Evolutionary conservation across 1,140 invertebrate genomes (phyloP), one percentile per base, ranked within the genome.

Genomic region (Atopsyche davidsoni): DNA sequence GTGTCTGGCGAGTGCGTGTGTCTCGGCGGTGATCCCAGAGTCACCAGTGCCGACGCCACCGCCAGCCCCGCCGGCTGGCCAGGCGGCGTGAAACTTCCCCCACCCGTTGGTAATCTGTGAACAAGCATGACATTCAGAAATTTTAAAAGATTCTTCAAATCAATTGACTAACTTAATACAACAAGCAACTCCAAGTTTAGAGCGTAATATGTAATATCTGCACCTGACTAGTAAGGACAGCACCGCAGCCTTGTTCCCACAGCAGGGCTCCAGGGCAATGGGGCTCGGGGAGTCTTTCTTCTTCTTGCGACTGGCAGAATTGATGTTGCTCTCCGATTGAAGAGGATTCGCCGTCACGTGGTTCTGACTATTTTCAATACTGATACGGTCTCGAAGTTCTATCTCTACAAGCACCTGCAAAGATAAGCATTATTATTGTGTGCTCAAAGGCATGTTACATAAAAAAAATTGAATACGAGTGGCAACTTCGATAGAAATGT

Each of bases 241-340:
- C 61, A 97, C 89, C 36, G 93, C 94, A 25, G 93, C 92, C 66
- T 89, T 81, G 62, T 91, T 91, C 23, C 87, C 89, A 62, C 77
- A 78, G 63, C 92, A 92, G 40, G 93, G 92, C 69, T 98, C 94
- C 53, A 96, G 72, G 16, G 93, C 91, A 60, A 98, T 92, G 21
- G 93, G 92, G 72, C 89, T 92, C 10, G 92, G 92, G 48, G 83
- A 83, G 63, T 87, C 82, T 75, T 83, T 57, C 52, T 72, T 63
- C 61, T 68, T 55, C 31, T 47, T 53, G 17, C 42, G 23, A 22
- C 10, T 46, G 38, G 4, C 38, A 7, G 32, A 23, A 21, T 46
- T 52, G 28, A 35, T 47, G 16, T n/a, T 31, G 17, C 43, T 44
- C 17, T 40, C 38, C 13, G 42, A 23, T 22, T 53, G 51, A 18